A percentile compares a stretch with the other conserved stretches of the same genome.
Evolutionary conservation across 2,888 invertebrate species (phyloP).

Genomic region (Griposia aprilina): DNA sequence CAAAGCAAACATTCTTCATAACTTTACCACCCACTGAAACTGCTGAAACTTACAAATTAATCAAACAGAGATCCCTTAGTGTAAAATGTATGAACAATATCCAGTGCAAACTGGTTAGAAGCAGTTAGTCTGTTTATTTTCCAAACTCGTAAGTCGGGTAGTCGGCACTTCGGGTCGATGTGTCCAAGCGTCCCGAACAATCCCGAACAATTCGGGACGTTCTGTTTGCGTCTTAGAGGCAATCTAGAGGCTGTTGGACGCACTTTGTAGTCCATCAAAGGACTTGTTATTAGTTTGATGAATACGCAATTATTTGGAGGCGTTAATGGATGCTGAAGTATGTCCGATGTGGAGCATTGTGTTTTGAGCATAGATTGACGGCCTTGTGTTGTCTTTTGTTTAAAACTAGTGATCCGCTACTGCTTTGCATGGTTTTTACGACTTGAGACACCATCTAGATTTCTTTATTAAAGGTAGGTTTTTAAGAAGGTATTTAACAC

Average conservation of each 20-base stretch:
- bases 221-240: conserved; percentile 35
- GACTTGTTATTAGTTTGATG: conserved; percentile 39
- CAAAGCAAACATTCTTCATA: background rate
- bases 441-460: background rate
- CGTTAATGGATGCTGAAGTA: conserved; percentile 25
- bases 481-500: too few relatives aligned
- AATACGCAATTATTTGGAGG: conserved; percentile 27
- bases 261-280: conserved; percentile 39
- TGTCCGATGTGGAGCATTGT: background rate
- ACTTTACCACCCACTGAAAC: background rate
- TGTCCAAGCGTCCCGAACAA: background rate
- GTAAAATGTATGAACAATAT: conserved; percentile 31
- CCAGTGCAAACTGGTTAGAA: conserved; percentile 35
- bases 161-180: conserved; percentile 17
- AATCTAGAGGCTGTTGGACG: conserved; percentile 13
- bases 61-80: conserved; percentile 4
- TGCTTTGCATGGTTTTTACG: background rate
- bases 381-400: background rate
- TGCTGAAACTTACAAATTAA: conserved; percentile 28
- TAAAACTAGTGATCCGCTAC: background rate
- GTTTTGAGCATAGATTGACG: background rate
- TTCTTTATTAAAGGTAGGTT: background rate
- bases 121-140: conserved; percentile 46
- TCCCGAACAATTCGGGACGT: conserved; percentile 17
- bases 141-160: conserved; percentile 36